Percentiles rank a stretch among this genome's conserved stretches.
These are phyloP conservation scores for Labeo calbasu DNA, from an alignment of 2,797 vertebrate species.

Conservation along the genomic window DNA sequence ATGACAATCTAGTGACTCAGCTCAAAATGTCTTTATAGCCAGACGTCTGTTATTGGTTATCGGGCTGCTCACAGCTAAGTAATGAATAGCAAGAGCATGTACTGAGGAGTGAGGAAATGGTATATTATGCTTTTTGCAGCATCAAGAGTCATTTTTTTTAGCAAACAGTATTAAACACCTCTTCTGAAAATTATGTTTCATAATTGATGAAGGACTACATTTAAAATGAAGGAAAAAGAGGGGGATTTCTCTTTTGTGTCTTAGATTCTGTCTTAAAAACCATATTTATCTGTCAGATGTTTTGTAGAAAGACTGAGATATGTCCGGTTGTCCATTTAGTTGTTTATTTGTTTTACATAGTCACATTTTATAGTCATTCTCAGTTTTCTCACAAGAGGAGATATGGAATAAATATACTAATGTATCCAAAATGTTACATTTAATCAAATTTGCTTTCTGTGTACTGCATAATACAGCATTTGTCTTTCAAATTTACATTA, in stretches of 20 bases:
- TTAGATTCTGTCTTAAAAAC: background rate
- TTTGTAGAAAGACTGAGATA: conserved; percentile 6
- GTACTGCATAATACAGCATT: background rate
- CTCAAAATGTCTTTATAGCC: background rate
- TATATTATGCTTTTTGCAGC: background rate
- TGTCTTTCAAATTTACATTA: background rate
- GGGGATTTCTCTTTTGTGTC: background rate
- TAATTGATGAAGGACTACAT: background rate
- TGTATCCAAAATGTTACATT: background rate
- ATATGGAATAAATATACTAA: background rate
- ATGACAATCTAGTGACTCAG: background rate
- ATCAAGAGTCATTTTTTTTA: conserved; percentile 3
- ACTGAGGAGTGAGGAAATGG: background rate
- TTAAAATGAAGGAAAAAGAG: background rate
- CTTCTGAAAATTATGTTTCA: background rate
- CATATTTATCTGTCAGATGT: background rate
- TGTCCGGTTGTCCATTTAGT: background rate
- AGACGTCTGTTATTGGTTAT: background rate
- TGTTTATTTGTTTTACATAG: conserved; percentile 9
- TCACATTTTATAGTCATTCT: background rate
- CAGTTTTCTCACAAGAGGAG: background rate
- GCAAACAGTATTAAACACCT: conserved; percentile 46
- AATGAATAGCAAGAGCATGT: background rate
- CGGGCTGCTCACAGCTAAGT: background rate
- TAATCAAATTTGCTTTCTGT: background rate